Conservation (phyloP, 2,113 vertebrate species). For the Colinus virginianus region DNA sequence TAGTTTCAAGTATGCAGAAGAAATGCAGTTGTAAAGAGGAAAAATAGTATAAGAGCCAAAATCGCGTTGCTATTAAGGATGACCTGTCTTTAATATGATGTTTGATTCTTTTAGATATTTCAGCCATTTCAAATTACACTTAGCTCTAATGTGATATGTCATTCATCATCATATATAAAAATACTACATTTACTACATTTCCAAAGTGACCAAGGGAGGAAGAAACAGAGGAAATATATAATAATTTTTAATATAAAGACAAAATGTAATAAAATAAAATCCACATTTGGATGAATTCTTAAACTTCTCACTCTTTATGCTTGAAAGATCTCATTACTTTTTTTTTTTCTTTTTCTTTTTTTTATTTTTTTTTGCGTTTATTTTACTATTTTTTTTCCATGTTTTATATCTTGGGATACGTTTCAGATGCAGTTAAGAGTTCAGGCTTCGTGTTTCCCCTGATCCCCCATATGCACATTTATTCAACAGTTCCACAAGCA, state of each 20-base stretch:
- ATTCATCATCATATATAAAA: not conserved
- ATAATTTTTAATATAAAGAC: not conserved
- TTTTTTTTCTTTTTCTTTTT: not conserved
- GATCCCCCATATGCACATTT: not conserved
- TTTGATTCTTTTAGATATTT: not conserved
- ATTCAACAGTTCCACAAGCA: not conserved
- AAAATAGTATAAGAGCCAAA: not conserved
- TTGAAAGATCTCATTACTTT: not conserved
- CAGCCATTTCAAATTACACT: constrained; percentile 19
- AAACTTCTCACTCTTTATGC: not conserved
- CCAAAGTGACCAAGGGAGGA: not conserved
- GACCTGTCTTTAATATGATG: not conserved
- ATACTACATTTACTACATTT: not conserved
- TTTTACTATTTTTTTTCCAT: not conserved
- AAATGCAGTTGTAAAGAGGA: constrained; percentile 6
- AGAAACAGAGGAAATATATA: not conserved
- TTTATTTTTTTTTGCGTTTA: not conserved
- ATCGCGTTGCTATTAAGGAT: not conserved
- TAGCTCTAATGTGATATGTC: not conserved
- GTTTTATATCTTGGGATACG: not conserved
- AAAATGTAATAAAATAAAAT: not conserved
- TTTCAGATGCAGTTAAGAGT: not conserved
- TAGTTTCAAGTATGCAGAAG: constrained; percentile 23
- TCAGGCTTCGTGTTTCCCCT: not conserved
- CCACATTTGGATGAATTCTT: not conserved